Percentiles rank a stretch among this genome's conserved stretches.
phyloP scores from a whole-genome alignment of 2,888 invertebrate genomes.

The Herminia tarsipennalis region DNA sequence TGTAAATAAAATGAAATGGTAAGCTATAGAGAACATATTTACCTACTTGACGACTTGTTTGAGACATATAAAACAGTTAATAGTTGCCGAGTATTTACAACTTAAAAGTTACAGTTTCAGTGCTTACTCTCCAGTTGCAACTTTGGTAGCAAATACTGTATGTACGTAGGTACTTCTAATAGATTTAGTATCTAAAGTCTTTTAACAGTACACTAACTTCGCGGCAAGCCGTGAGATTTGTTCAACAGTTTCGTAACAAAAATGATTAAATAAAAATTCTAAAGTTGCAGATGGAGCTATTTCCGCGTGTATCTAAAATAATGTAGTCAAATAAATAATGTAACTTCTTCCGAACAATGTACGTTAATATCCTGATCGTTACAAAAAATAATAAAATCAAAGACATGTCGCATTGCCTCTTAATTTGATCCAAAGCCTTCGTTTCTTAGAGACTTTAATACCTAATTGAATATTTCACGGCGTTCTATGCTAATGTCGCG shows the following conservation, averaged over 20 bases:
- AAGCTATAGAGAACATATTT: conserved; percentile 49
- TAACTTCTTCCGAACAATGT: conserved; percentile 70
- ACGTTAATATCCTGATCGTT: conserved; percentile 74
- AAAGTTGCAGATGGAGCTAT: conserved; percentile 58
- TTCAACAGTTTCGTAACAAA: conserved; percentile 13
- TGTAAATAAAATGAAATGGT: conserved; percentile 56
- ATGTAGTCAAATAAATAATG: conserved; percentile 57
- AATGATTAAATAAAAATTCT: conserved; percentile 13
- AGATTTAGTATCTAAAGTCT: conserved; percentile 22
- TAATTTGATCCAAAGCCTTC: conserved; percentile 52
- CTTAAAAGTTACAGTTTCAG: conserved; percentile 50
- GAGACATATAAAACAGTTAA: conserved; percentile 50
- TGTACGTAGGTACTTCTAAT: conserved; percentile 18
- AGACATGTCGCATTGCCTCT: conserved; percentile 57
- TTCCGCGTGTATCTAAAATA: conserved; percentile 60
- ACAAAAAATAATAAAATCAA: conserved; percentile 74
- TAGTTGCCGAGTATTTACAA: conserved; percentile 53
- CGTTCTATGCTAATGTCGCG: conserved; percentile 53
- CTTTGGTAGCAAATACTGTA: conserved; percentile 41
- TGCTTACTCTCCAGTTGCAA: conserved; percentile 61
- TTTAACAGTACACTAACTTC: conserved; percentile 21
- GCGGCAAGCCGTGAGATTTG: conserved; percentile 15
- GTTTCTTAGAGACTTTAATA: conserved; percentile 46
- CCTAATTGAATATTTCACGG: conserved; percentile 61
- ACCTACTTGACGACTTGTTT: conserved; percentile 48